Base-by-base conservation (phyloP, 2,797 vertebrate species). In the Acanthiza pusilla region DNA sequence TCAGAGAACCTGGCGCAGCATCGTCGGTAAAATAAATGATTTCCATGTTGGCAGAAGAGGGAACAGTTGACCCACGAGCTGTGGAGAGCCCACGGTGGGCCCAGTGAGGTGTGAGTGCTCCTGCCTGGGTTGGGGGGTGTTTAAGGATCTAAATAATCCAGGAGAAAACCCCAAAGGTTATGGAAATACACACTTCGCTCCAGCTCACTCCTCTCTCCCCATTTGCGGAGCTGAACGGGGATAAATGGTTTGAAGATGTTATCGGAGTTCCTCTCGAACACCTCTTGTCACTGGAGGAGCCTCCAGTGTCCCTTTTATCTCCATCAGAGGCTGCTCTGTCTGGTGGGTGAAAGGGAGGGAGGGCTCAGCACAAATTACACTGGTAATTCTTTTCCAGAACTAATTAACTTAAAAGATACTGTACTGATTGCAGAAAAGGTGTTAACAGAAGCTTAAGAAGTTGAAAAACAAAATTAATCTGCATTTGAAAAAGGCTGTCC, bases 341-440 rank as follows among this genome's bases (percentile, higher is more conserved):
- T 92, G 82, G 43, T 47, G 66, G 68, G 68, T 71, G 85, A 89
- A 95, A 91, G 79, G 60, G 89, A 80, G 63, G 72, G 89, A 82
- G 68, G 88, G 72, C 85, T 82, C 72, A 12, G 63, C 81, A 91
- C 81, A 77, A 79, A 94, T 94, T 83, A 82, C 75, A 7, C 73
- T 50, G 45, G 54, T 72, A 92, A 81, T 89, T 92, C 85, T 95
- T 94, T n/a, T 96, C 96, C 94, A 94, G 92, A 95, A 86, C 78
- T 76, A 94, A 94, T 96, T 95, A 97, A 91, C 92, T 85, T 77
- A 80, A 96, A 94, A 85, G 93, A 93, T 94, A 87, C 74, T 57
- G 85, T 86, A 54, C 85, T 95, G 95, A 94, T 94, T 95, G 93
- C 85, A 71, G 82, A 82, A 81, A 94, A 95, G 91, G 93, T 94